These are phyloP conservation scores for Nyctereutes procyonoides DNA, from an alignment of 2,113 vertebrate genomes.

Conservation along the genomic window DNA sequence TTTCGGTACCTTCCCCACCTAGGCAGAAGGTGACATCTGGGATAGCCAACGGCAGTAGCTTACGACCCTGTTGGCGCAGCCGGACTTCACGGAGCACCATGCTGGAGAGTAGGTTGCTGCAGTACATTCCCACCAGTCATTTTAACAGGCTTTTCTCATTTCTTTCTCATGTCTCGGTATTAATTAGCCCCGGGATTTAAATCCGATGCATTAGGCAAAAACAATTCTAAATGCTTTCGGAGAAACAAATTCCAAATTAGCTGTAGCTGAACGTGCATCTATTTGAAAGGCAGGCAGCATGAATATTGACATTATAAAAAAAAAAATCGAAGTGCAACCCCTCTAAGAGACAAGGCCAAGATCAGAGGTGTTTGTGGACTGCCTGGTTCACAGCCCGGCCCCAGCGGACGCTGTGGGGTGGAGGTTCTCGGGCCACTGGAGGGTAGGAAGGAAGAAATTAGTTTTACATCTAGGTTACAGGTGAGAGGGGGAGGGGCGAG, in stretches of 20 bases:
- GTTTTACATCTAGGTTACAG: neutral
- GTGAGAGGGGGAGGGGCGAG: neutral
- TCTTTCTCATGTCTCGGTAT: constrained; percentile 58
- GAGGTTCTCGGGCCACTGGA: neutral
- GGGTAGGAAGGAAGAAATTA: neutral
- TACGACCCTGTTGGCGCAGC: neutral
- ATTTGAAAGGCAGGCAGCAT: constrained; percentile 66
- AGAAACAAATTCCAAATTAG: constrained; percentile 80
- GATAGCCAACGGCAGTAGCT: neutral
- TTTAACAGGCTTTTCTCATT: constrained; percentile 68
- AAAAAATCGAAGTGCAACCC: constrained; percentile 48
- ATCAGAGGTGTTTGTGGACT: neutral
- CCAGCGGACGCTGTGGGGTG: neutral
- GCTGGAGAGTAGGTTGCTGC: constrained; percentile 42
- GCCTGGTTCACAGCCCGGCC: neutral
- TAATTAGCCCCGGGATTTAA: constrained; percentile 78
- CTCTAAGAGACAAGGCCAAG: neutral
- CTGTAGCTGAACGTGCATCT: constrained; percentile 70
- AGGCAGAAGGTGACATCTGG: neutral
- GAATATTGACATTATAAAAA: constrained; percentile 39
- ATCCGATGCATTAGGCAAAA: constrained; percentile 79
- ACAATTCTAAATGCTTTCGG: constrained; percentile 79
- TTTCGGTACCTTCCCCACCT: neutral
- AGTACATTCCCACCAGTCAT: constrained; percentile 57
- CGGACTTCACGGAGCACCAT: neutral